These are phyloP conservation scores for Ranitomeya imitator DNA, from an alignment of 2,113 vertebrate species.

Conservation along the genomic window DNA sequence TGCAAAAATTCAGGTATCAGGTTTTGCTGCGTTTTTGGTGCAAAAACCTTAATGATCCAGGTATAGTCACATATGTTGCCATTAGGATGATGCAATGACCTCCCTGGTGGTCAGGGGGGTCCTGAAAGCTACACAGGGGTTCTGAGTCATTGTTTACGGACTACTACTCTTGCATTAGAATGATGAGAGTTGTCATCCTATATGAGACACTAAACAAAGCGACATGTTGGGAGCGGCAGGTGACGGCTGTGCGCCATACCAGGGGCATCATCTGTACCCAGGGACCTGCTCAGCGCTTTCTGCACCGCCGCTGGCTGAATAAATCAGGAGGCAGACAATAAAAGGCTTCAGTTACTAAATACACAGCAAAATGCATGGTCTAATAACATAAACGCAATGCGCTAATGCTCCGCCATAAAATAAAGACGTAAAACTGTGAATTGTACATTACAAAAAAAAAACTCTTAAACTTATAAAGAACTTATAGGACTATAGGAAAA, in stretches of 20 bases:
- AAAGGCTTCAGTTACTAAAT: neutral
- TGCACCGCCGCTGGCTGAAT: conserved; percentile 23
- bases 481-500: neutral
- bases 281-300: neutral
- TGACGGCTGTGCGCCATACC: conserved; percentile 1
- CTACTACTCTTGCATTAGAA: neutral
- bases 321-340: neutral
- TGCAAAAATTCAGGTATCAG: too few species aligned
- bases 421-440: neutral
- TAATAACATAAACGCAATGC: neutral
- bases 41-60: too few species aligned
- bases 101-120: neutral
- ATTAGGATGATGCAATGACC: neutral
- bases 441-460: neutral
- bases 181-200: neutral
- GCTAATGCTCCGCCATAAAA: neutral
- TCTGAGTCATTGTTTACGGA: neutral
- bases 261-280: neutral
- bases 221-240: neutral
- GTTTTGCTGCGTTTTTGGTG: too few species aligned
- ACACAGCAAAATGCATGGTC: neutral
- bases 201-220: neutral
- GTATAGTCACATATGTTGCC: too few species aligned
- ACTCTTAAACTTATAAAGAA: neutral
- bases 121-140: neutral